Conservation (phyloP, 2,888 invertebrate species). For the Drosophila falleni region DNA sequence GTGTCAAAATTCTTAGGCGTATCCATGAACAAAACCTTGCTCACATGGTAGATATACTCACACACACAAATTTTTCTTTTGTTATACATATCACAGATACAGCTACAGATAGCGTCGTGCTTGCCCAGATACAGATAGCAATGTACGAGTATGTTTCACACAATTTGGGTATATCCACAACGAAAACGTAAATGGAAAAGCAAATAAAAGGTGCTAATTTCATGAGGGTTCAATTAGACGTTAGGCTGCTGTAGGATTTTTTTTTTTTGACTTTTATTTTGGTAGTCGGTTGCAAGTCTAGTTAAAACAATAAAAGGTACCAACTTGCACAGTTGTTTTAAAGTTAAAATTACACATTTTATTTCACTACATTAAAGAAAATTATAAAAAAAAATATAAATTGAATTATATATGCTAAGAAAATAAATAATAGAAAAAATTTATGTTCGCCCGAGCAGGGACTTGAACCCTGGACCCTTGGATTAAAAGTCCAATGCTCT, state of each 20-base stretch:
- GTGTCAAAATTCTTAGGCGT: slow-evolving; percentile 78
- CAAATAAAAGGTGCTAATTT: slow-evolving; percentile 84
- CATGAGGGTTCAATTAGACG: slow-evolving; percentile 84
- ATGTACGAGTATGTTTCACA: slow-evolving; percentile 48
- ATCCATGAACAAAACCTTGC: slow-evolving; percentile 62
- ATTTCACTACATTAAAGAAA: not conserved
- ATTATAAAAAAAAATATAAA: not conserved
- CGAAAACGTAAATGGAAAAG: slow-evolving; percentile 72
- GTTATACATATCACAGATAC: slow-evolving; percentile 21
- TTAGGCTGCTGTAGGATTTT: slow-evolving; percentile 57
- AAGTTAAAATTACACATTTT: not conserved
- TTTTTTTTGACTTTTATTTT: slow-evolving; percentile 51
- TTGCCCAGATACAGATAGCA: slow-evolving; percentile 46
- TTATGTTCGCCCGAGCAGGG: slow-evolving; percentile 84
- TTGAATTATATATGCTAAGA: not conserved
- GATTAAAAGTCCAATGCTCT: slow-evolving; percentile 86
- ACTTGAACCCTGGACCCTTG: slow-evolving; percentile 86
- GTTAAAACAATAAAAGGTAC: slow-evolving; percentile 30
- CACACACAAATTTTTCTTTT: not conserved
- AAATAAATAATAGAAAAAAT: slow-evolving; percentile 4
- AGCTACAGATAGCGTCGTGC: slow-evolving; percentile 37
- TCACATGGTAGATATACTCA: slow-evolving; percentile 30
- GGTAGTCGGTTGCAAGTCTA: slow-evolving; percentile 15
- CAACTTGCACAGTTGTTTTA: not conserved
- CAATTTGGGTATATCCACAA: slow-evolving; percentile 73